phyloP scores from a whole-genome alignment of 2,113 vertebrate genomes.

The Panthera uncia region DNA sequence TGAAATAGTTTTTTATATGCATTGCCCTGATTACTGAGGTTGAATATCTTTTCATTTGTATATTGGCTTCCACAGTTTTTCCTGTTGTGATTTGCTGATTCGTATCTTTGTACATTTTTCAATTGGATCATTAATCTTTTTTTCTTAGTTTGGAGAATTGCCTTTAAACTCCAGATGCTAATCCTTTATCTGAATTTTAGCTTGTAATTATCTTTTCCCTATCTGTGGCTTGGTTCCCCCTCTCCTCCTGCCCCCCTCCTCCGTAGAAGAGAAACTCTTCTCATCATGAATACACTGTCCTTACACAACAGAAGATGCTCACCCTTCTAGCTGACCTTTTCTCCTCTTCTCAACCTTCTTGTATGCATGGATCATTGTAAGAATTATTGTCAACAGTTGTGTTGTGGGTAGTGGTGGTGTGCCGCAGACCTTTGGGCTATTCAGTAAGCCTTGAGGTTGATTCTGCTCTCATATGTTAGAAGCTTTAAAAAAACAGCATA shows the following conservation, averaged over 20 bases:
- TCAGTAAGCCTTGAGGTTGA: not conserved
- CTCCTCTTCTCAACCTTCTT: not conserved
- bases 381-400: not conserved
- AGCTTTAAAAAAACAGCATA: not conserved
- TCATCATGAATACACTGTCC: not conserved
- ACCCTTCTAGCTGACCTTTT: not conserved
- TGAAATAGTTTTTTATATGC: not conserved
- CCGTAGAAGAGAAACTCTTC: not conserved
- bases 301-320: not conserved
- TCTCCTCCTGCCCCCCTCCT: not conserved
- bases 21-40: not conserved
- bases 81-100: not conserved
- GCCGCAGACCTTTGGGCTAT: not conserved
- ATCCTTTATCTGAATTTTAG: conserved; percentile 20
- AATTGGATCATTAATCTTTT: not conserved
- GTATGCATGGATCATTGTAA: not conserved
- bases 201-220: not conserved
- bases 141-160: not conserved
- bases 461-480: not conserved
- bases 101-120: not conserved
- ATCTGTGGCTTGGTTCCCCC: not conserved
- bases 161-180: not conserved
- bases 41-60: not conserved
- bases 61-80: not conserved
- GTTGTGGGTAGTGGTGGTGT: not conserved